Conservation (phyloP, 2,888 invertebrate species). For the Caenorhabditis panamensis region DNA sequence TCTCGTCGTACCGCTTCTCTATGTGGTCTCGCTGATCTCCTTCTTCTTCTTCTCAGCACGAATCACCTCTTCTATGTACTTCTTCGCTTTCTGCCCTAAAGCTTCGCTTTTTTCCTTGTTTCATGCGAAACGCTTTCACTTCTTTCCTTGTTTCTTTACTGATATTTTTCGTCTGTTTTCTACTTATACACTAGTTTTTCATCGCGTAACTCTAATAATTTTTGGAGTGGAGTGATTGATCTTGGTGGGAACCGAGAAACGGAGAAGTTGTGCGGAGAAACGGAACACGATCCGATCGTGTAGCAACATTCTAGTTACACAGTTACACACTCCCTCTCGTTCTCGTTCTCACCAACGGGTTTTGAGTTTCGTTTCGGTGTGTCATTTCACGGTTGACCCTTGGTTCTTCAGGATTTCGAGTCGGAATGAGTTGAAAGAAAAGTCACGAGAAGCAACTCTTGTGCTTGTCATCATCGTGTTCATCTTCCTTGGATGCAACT, state of each 20-base stretch:
- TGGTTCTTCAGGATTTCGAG: slow-evolving; percentile 64
- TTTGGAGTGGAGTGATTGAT: slow-evolving; percentile 40
- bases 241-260: slow-evolving; percentile 8
- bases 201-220: slow-evolving; percentile 4
- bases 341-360: not conserved
- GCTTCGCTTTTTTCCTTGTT: too few species aligned
- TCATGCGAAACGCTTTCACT: slow-evolving; percentile 15
- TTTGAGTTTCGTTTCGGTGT: slow-evolving; percentile 16
- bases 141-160: slow-evolving; percentile 8
- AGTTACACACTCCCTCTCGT: too few species aligned
- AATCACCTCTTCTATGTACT: not conserved
- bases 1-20: slow-evolving; percentile 21
- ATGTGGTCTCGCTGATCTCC: not conserved
- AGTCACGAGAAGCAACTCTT: slow-evolving; percentile 76
- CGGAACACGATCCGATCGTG: not conserved
- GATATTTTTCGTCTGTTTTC: not conserved
- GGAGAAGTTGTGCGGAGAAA: not conserved
- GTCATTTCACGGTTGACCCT: not conserved
- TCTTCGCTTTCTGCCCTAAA: slow-evolving; percentile 20
- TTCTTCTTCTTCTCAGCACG: slow-evolving; percentile 8
- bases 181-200: slow-evolving; percentile 18
- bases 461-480: slow-evolving; percentile 78
- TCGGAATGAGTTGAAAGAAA: slow-evolving; percentile 74
- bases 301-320: too few species aligned
- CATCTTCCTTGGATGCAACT: slow-evolving; percentile 79